A percentile compares a stretch with the other conserved stretches of the same genome.
These are phyloP conservation scores for Pandemis cinnamomeana DNA, from an alignment of 2,888 invertebrate species.

Conservation along the genomic window DNA sequence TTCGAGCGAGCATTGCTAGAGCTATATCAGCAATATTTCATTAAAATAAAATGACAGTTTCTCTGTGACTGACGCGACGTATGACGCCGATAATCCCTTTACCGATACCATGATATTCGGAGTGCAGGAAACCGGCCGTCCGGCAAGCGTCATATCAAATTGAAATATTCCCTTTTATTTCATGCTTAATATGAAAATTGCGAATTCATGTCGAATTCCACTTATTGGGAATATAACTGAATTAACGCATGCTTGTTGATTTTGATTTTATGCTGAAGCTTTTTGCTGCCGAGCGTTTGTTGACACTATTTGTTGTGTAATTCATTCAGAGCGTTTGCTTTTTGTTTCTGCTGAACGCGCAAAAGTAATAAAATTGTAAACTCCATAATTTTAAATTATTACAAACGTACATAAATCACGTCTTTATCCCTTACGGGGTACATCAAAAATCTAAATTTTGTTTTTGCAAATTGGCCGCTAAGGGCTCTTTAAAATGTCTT, in stretches of 20 bases:
- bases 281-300: not conserved
- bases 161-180: constrained; percentile 5
- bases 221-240: not conserved
- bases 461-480: too few relatives aligned
- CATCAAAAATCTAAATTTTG: too few relatives aligned
- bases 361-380: too few relatives aligned
- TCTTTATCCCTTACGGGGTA: too few relatives aligned
- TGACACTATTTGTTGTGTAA: not conserved
- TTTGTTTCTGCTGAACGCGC: not conserved
- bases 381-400: too few relatives aligned
- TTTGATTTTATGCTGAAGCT: not conserved
- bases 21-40: not conserved
- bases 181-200: not conserved
- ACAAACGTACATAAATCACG: too few relatives aligned
- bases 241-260: not conserved
- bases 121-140: not conserved
- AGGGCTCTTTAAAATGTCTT: too few relatives aligned
- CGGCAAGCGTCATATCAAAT: not conserved
- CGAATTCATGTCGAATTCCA: not conserved
- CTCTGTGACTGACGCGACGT: not conserved
- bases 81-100: constrained; percentile 5
- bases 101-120: not conserved
- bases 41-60: not conserved
- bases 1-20: too few relatives aligned
- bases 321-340: not conserved